Conservation (phyloP, 2,888 invertebrate genomes). For the Andrena camellia region DNA sequence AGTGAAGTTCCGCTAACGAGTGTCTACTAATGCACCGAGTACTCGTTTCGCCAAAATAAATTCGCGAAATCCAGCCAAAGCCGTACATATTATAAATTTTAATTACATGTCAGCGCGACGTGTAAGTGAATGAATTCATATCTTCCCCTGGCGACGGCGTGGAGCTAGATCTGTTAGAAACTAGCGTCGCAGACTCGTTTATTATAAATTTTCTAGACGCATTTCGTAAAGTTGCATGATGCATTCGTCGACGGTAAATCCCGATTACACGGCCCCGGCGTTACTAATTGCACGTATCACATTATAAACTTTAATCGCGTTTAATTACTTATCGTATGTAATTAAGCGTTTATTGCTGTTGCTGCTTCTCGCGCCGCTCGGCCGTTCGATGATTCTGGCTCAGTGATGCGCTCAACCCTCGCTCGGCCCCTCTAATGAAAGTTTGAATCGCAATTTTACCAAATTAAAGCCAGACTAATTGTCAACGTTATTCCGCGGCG, state of each 20-base stretch:
- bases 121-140: constrained; percentile 29
- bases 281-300: constrained; percentile 70
- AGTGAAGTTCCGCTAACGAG: neutral
- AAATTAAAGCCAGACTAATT: constrained; percentile 72
- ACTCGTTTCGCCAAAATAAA: constrained; percentile 9
- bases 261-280: constrained; percentile 57
- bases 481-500: constrained; percentile 66
- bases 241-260: constrained; percentile 63
- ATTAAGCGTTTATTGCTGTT: constrained; percentile 74
- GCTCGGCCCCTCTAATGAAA: constrained; percentile 60
- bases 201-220: constrained; percentile 64
- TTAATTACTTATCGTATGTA: constrained; percentile 74
- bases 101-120: constrained; percentile 12
- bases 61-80: constrained; percentile 6
- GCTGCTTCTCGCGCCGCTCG: constrained; percentile 48
- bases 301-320: constrained; percentile 74
- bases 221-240: constrained; percentile 34
- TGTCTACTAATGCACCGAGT: neutral
- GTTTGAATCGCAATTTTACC: constrained; percentile 71
- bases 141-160: constrained; percentile 13
- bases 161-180: constrained; percentile 53
- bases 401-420: constrained; percentile 58
- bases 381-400: constrained; percentile 61
- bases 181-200: constrained; percentile 29
- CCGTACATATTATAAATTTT: neutral